Percentiles rank a stretch among this genome's conserved stretches.
These are phyloP conservation scores for Bradypodion ventrale DNA, from an alignment of 2,797 vertebrate genomes.

Conservation along the genomic window DNA sequence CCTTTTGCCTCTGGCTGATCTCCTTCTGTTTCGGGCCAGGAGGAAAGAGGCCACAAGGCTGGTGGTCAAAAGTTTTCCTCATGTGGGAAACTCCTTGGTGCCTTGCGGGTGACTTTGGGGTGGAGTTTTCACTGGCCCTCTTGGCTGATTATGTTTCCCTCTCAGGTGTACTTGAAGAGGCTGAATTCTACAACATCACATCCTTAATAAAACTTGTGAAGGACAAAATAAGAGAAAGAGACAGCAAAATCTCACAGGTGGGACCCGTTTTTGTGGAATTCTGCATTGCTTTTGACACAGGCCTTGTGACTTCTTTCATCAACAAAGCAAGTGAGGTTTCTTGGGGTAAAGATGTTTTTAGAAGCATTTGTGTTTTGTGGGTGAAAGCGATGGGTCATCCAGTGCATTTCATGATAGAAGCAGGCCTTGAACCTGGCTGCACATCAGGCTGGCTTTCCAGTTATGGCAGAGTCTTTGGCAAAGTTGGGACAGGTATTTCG, in stretches of 20 bases:
- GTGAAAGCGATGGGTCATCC: neutral
- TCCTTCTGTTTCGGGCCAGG: neutral
- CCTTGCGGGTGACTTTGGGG: neutral
- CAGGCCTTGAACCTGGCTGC: neutral
- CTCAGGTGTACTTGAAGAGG: conserved; percentile 94
- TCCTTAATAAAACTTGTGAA: conserved; percentile 98
- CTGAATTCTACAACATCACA: conserved; percentile 99
- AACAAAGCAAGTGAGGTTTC: too few species aligned
- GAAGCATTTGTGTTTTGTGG: too few species aligned
- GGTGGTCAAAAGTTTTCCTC: too few species aligned
- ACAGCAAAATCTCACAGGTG: conserved; percentile 95
- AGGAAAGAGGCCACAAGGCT: neutral
- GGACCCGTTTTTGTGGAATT: conserved; percentile 37
- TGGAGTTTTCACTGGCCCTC: too few species aligned
- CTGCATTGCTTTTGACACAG: too few species aligned
- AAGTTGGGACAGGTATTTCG: neutral
- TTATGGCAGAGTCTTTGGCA: neutral
- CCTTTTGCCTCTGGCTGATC: neutral
- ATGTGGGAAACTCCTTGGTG: too few species aligned
- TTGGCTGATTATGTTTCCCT: conserved; percentile 27
- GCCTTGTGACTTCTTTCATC: neutral
- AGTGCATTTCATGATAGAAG: neutral
- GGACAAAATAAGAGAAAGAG: conserved; percentile 97
- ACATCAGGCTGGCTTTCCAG: neutral
- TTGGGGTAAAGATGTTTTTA: too few species aligned